These are phyloP conservation scores for Eciton burchellii DNA, from an alignment of 1,140 invertebrate genomes.

Conservation along the genomic window DNA sequence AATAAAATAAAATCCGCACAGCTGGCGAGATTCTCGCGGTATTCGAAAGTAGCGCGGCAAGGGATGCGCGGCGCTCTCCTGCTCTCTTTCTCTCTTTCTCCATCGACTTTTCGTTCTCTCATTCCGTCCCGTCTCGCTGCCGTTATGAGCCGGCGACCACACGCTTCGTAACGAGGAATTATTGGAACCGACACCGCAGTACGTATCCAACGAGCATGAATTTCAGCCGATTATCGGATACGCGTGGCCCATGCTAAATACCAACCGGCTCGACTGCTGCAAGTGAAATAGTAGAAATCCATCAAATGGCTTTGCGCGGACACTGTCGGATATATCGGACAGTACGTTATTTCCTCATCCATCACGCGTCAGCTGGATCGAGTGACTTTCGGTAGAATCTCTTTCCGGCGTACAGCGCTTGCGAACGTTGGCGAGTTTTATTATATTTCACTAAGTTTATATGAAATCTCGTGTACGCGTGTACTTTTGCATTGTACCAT, in stretches of 20 bases:
- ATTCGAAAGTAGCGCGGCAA: slow-evolving; percentile 54
- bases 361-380: neutral
- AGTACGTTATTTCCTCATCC: neutral
- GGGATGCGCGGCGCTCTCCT: slow-evolving; percentile 26
- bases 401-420: neutral
- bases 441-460: neutral
- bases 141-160: slow-evolving; percentile 58
- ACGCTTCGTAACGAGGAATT: slow-evolving; percentile 61
- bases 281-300: slow-evolving; percentile 69
- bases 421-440: no score
- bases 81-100: neutral
- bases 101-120: no score
- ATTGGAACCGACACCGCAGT: slow-evolving; percentile 53
- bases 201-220: slow-evolving; percentile 54
- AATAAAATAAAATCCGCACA: slow-evolving; percentile 56
- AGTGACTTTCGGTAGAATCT: neutral
- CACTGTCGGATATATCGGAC: slow-evolving; percentile 41
- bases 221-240: slow-evolving; percentile 69
- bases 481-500: no score
- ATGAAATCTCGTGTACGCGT: neutral
- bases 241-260: slow-evolving; percentile 65
- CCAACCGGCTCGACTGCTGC: slow-evolving; percentile 32
- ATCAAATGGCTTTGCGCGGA: slow-evolving; percentile 69
- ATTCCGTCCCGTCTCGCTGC: slow-evolving; percentile 17
- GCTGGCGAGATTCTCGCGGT: slow-evolving; percentile 53